Evolutionary conservation across 2,888 invertebrate species (phyloP), one percentile per base, ranked within the genome.

Genomic region (Heliconius sara): DNA sequence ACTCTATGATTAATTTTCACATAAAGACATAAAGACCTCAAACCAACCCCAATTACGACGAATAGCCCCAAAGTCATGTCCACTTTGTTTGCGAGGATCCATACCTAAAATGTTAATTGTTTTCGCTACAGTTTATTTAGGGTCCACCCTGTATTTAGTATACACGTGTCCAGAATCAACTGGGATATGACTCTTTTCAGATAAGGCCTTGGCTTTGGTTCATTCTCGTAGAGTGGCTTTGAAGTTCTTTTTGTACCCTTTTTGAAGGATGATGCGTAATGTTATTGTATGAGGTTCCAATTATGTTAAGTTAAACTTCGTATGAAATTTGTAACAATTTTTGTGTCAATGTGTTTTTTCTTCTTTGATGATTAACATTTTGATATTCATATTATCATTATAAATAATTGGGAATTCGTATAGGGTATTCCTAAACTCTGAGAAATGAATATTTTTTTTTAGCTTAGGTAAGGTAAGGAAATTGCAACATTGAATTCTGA

Each of bases 101-200:
- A 75, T 71, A 34, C 57, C 57, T 74, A 60, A 66, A 80, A 76
- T 72, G 79, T 79, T 81, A 77, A 81, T 82, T 84, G 83, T 84
- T 83, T 84, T 81, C 83, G 83, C 84, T 73, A 72, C 72, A 74
- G 76, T 84, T 85, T 82, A 79, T 84, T 85, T 84, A 71, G 79
- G 79, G 82, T 84, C 84, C 25, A 0, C 43, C 16, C 25, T 47
- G 84, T 87, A 57, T 78, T 78, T 67, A 67, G 66, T 63, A 27
- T 72, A 73, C 78, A 73, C 72, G 78, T 78, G 66, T 86, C 83
- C 81, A 84, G 81, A 82, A 81, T 85, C 83, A 85, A 81, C 85
- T 85, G 81, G 84, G 81, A 80, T 70, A 47, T 67, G 83, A 80
- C 80, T 71, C 75, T 72, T 76, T 76, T 65, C 9, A 52, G 16